A percentile compares a stretch with the other conserved stretches of the same genome.
These are phyloP conservation scores for Lepisosteus oculatus DNA, from an alignment of 2,113 vertebrate genomes.

Conservation along the genomic window DNA sequence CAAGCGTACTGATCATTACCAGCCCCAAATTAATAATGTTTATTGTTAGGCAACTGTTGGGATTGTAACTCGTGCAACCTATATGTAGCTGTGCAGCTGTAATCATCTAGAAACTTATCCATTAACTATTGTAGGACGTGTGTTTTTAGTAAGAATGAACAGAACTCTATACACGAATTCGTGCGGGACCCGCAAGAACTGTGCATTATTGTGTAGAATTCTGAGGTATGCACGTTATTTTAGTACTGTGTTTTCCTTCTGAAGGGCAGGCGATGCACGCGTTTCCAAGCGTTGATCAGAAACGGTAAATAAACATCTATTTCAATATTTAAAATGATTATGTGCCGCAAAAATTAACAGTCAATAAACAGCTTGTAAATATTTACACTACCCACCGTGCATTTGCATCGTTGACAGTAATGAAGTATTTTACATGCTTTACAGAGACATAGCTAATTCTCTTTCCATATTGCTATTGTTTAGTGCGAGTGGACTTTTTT, in stretches of 20 bases:
- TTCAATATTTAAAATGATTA: not conserved
- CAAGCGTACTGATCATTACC: no score
- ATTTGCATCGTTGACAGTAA: constrained; percentile 25
- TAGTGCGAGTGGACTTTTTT: not conserved
- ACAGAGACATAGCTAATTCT: not conserved
- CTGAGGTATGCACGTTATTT: constrained; percentile 8
- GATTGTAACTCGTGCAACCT: no score
- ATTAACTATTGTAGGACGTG: constrained; percentile 3
- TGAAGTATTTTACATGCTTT: constrained; percentile 16
- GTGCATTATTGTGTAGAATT: not conserved
- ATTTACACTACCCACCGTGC: constrained; percentile 14
- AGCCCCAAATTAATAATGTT: no score
- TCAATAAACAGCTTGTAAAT: constrained; percentile 12
- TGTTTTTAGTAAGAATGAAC: no score
- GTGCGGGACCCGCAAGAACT: not conserved
- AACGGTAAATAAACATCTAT: not conserved
- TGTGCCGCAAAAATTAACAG: constrained; percentile 6
- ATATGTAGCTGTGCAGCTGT: no score
- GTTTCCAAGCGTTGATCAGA: constrained; percentile 15
- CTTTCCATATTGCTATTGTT: not conserved
- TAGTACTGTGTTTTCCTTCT: constrained; percentile 29
- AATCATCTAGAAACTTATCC: not conserved
- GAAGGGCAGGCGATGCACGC: constrained; percentile 30
- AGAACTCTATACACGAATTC: not conserved
- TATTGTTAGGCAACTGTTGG: no score